Percentiles rank a stretch among this genome's conserved stretches.
Conservation (phyloP, 2,888 invertebrate species). For the Andrena camellia region DNA sequence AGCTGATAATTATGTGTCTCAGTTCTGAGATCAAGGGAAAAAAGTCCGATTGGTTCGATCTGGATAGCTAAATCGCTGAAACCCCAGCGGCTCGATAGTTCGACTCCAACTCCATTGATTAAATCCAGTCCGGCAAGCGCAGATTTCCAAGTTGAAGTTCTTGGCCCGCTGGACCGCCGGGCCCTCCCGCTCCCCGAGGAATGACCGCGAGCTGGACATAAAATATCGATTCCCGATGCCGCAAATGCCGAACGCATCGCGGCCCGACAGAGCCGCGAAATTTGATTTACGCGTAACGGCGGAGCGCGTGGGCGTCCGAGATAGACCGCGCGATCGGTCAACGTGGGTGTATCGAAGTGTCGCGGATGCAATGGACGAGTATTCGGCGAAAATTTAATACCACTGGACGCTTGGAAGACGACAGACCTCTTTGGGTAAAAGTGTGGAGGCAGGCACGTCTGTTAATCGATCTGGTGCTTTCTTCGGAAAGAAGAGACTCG, state of each 20-base stretch:
- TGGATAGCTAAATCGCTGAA: background rate
- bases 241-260: background rate
- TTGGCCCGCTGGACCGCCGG: background rate
- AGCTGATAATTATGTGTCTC: background rate
- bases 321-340: slow-evolving; percentile 49
- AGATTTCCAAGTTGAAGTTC: slow-evolving; percentile 18
- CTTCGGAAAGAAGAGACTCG: background rate
- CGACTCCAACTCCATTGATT: background rate
- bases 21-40: background rate
- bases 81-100: background rate
- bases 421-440: background rate
- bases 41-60: background rate
- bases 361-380: slow-evolving; percentile 35
- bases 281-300: slow-evolving; percentile 68
- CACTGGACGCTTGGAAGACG: background rate
- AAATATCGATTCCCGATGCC: slow-evolving; percentile 41
- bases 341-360: slow-evolving; percentile 54
- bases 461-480: background rate
- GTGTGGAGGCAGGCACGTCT: background rate
- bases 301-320: slow-evolving; percentile 53
- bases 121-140: background rate
- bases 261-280: slow-evolving; percentile 46
- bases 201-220: slow-evolving; percentile 1
- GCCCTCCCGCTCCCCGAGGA: background rate
- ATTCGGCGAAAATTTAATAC: background rate